phyloP scores from a whole-genome alignment of 2,888 invertebrate genomes.

The Hesperia comma region DNA sequence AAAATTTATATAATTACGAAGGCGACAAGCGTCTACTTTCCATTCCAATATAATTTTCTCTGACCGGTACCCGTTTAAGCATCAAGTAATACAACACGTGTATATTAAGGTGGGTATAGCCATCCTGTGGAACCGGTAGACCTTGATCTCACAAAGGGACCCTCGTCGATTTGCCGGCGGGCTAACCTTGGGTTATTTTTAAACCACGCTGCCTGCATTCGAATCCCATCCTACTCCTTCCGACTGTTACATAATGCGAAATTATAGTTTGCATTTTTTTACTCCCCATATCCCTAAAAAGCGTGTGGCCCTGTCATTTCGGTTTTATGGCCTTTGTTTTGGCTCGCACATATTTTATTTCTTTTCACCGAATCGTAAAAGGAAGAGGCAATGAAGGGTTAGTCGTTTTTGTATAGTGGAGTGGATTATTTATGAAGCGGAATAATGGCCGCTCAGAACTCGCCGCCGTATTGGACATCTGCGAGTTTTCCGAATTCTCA shows the following conservation, averaged over 20 bases:
- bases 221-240: slow-evolving; percentile 78
- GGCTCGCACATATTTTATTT: slow-evolving; percentile 79
- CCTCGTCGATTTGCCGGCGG: slow-evolving; percentile 65
- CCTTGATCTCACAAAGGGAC: slow-evolving; percentile 81
- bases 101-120: slow-evolving; percentile 56
- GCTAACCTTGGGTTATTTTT: slow-evolving; percentile 83
- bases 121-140: slow-evolving; percentile 77
- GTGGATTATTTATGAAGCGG: slow-evolving; percentile 77
- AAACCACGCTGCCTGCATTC: slow-evolving; percentile 73
- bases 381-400: slow-evolving; percentile 83
- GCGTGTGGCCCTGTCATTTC: slow-evolving; percentile 81
- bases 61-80: slow-evolving; percentile 47
- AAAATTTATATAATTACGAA: slow-evolving; percentile 36
- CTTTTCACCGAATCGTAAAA: slow-evolving; percentile 81
- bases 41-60: slow-evolving; percentile 44
- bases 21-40: slow-evolving; percentile 39
- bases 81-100: slow-evolving; percentile 51
- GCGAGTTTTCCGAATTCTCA: slow-evolving; percentile 56
- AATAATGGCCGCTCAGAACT: slow-evolving; percentile 70
- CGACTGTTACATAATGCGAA: slow-evolving; percentile 82
- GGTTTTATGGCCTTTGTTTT: slow-evolving; percentile 80
- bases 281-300: slow-evolving; percentile 63
- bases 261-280: slow-evolving; percentile 76
- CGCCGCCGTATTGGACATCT: slow-evolving; percentile 67
- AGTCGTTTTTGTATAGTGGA: slow-evolving; percentile 70